These are phyloP conservation scores for Eueremaeus valkanovi DNA, from an alignment of 2,888 invertebrate genomes.

Conservation along the genomic window DNA sequence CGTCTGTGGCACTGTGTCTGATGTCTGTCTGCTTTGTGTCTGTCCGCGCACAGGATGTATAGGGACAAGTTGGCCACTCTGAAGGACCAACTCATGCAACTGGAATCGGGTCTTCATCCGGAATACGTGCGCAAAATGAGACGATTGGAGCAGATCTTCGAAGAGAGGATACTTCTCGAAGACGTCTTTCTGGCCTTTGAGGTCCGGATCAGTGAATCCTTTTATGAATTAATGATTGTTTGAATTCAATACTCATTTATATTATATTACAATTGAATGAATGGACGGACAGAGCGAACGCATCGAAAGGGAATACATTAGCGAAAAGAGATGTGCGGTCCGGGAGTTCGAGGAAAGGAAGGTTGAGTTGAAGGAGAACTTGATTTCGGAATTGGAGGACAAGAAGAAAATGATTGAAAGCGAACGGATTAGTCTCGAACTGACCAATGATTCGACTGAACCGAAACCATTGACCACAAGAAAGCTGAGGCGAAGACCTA, in stretches of 20 bases:
- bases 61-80: slow-evolving; percentile 83
- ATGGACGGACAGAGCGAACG: slow-evolving; percentile 72
- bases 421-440: slow-evolving; percentile 80
- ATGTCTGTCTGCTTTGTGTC: too few relatives aligned
- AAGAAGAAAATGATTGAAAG: slow-evolving; percentile 82
- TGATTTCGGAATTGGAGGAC: slow-evolving; percentile 87
- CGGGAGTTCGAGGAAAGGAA: slow-evolving; percentile 95
- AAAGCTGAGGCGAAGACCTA: slow-evolving; percentile 63
- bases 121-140: slow-evolving; percentile 78
- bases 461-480: slow-evolving; percentile 90
- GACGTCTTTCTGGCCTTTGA: slow-evolving; percentile 53
- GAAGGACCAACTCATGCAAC: slow-evolving; percentile 81
- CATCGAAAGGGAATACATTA: slow-evolving; percentile 78
- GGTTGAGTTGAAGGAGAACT: slow-evolving; percentile 79
- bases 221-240: too few relatives aligned
- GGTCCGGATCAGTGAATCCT: too few relatives aligned
- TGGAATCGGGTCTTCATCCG: slow-evolving; percentile 78
- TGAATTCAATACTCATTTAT: too few relatives aligned
- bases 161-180: slow-evolving; percentile 62
- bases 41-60: slow-evolving; percentile 51
- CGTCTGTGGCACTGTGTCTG: too few relatives aligned
- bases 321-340: slow-evolving; percentile 80
- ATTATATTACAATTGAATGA: too few relatives aligned
- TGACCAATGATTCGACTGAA: slow-evolving; percentile 61
- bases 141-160: slow-evolving; percentile 73